A percentile compares a stretch with the other conserved stretches of the same genome.
Conservation (phyloP, 2,113 vertebrate genomes). For the Rhea americana region DNA sequence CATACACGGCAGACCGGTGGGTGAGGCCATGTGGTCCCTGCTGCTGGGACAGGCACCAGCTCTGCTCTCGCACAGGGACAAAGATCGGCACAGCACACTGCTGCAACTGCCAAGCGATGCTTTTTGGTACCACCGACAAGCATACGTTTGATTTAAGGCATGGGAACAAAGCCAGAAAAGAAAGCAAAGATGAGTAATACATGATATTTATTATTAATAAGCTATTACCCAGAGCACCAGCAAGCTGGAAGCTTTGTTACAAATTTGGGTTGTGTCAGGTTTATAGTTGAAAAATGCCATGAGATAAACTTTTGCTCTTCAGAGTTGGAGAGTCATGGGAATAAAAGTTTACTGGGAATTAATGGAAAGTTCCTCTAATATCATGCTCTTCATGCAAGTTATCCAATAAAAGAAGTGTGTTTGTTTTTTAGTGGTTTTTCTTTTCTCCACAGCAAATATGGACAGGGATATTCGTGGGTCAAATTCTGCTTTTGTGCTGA, state of each 20-base stretch:
- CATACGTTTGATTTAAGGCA: background rate
- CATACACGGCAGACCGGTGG: background rate
- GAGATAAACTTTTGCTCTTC: background rate
- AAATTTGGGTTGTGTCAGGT: background rate
- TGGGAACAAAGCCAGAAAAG: background rate
- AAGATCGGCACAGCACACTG: background rate
- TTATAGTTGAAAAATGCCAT: background rate
- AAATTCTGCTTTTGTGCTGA: background rate
- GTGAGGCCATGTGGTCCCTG: background rate
- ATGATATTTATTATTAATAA: background rate
- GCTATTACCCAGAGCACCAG: background rate
- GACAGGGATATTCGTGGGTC: background rate
- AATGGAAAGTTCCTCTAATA: too few relatives aligned
- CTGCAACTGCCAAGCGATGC: background rate
- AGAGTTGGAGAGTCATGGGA: background rate
- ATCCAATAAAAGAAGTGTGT: background rate
- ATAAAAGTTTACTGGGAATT: background rate
- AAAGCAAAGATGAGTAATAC: background rate
- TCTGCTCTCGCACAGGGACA: background rate
- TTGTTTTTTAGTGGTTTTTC: background rate
- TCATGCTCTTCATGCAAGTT: too few relatives aligned
- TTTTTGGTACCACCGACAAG: background rate
- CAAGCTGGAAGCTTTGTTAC: background rate
- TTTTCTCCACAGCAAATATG: background rate
- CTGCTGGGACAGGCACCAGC: background rate